phyloP scores from a whole-genome alignment of 2,797 vertebrate species.

The Selene dorsalis region DNA sequence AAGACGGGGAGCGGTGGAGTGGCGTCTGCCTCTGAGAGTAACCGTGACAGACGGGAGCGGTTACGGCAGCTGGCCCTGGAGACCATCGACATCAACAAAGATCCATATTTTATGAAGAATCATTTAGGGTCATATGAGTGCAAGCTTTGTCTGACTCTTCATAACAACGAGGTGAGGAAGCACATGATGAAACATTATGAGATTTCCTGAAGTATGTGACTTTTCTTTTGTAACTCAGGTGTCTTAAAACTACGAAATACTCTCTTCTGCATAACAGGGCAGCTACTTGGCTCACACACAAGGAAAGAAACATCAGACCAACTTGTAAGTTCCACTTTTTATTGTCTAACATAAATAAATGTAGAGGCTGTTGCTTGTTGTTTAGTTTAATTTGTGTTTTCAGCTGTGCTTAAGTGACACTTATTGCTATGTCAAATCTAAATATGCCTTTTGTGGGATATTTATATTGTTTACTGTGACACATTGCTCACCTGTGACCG shows the following conservation, averaged over 20 bases:
- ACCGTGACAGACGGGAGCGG: constrained; percentile 92
- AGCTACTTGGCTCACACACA: constrained; percentile 98
- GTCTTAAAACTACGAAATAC: neutral
- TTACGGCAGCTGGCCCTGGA: constrained; percentile 95
- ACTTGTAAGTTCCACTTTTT: constrained; percentile 90
- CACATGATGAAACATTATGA: neutral
- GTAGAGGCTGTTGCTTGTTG: neutral
- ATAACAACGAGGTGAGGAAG: constrained; percentile 94
- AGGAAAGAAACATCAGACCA: constrained; percentile 99
- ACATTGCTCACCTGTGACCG: neutral
- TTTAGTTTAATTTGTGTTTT: neutral
- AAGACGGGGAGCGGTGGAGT: constrained; percentile 97
- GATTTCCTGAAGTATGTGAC: neutral
- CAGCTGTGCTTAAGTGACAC: neutral
- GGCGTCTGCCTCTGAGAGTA: constrained; percentile 96
- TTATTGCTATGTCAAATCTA: neutral
- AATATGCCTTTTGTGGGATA: neutral
- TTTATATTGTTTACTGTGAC: neutral
- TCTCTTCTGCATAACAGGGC: constrained; percentile 82
- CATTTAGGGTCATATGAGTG: constrained; percentile 98
- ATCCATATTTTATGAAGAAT: constrained; percentile 99
- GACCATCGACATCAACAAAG: constrained; percentile 99
- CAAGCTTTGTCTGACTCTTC: constrained; percentile 96
- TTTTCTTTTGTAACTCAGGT: neutral
- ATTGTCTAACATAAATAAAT: neutral